phyloP scores from a whole-genome alignment of 1,140 invertebrate species.

The Brachionus rotundiformis region DNA sequence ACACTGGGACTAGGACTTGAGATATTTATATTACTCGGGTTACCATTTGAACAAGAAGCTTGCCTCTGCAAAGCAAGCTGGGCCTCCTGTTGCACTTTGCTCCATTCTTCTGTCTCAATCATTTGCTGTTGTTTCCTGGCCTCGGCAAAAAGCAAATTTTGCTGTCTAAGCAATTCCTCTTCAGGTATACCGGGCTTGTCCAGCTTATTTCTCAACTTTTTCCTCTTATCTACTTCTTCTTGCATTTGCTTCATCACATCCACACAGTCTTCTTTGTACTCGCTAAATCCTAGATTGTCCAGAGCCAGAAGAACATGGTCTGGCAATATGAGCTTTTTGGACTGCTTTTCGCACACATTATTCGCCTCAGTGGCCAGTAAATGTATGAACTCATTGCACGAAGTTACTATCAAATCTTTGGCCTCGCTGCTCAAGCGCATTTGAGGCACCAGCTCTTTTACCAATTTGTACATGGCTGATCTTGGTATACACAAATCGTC shows the following conservation, averaged over 20 bases:
- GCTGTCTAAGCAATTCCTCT: conserved; percentile 90
- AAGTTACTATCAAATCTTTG: conserved; percentile 51
- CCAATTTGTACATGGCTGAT: conserved; percentile 51
- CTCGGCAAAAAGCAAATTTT: conserved; percentile 96
- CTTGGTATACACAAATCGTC: conserved; percentile 52
- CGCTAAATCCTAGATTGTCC: conserved; percentile 86
- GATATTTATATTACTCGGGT: background rate
- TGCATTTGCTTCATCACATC: conserved; percentile 91
- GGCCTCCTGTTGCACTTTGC: conserved; percentile 42
- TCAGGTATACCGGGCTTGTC: conserved; percentile 96
- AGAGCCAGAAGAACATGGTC: conserved; percentile 70
- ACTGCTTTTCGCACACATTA: conserved; percentile 48
- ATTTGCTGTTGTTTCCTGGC: conserved; percentile 60
- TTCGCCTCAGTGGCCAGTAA: conserved; percentile 28
- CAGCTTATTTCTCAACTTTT: conserved; percentile 85
- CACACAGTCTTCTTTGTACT: conserved; percentile 89
- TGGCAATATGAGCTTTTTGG: conserved; percentile 48
- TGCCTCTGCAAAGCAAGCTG: conserved; percentile 44
- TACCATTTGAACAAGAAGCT: conserved; percentile 2
- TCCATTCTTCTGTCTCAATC: conserved; percentile 51
- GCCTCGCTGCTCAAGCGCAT: conserved; percentile 42
- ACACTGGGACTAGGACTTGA: background rate
- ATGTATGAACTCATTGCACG: conserved; percentile 51
- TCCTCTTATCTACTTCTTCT: conserved; percentile 87
- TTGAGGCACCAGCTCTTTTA: conserved; percentile 49